Conservation (phyloP, 2,113 vertebrate genomes). For the Pithys albifrons region DNA sequence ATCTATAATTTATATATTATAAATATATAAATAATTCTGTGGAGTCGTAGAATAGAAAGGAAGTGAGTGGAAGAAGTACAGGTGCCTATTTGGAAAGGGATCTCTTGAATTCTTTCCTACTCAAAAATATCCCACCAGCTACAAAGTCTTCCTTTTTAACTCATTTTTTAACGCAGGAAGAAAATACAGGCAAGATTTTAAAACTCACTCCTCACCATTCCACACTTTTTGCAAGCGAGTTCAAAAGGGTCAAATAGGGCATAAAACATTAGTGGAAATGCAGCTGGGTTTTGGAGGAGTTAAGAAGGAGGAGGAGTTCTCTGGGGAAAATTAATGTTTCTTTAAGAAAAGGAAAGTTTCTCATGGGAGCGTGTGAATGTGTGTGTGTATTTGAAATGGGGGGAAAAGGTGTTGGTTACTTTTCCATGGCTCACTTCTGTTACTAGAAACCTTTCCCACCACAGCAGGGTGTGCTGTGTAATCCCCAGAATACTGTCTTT, state of each 20-base stretch:
- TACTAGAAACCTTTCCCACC: slow-evolving; percentile 8
- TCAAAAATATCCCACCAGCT: neutral
- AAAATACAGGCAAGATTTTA: neutral
- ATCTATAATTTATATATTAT: neutral
- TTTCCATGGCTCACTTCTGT: neutral
- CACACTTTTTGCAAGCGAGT: neutral
- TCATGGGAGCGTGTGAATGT: neutral
- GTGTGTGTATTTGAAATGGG: neutral
- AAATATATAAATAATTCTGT: neutral
- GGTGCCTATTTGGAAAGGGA: neutral
- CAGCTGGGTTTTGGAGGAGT: neutral
- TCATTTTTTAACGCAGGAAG: neutral
- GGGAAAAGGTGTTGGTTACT: neutral
- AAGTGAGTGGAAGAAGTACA: neutral
- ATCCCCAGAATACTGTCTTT: neutral
- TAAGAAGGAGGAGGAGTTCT: neutral
- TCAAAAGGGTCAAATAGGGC: neutral
- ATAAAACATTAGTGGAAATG: neutral
- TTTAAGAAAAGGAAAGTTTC: neutral
- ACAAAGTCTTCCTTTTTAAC: neutral
- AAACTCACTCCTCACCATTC: neutral
- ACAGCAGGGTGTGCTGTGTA: neutral
- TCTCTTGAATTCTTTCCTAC: neutral
- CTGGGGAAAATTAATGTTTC: neutral
- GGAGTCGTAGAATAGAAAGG: neutral